Evolutionary conservation across 1,140 invertebrate species (phyloP), one percentile per base, ranked within the genome.

Genomic region (Nomia melanderi): DNA sequence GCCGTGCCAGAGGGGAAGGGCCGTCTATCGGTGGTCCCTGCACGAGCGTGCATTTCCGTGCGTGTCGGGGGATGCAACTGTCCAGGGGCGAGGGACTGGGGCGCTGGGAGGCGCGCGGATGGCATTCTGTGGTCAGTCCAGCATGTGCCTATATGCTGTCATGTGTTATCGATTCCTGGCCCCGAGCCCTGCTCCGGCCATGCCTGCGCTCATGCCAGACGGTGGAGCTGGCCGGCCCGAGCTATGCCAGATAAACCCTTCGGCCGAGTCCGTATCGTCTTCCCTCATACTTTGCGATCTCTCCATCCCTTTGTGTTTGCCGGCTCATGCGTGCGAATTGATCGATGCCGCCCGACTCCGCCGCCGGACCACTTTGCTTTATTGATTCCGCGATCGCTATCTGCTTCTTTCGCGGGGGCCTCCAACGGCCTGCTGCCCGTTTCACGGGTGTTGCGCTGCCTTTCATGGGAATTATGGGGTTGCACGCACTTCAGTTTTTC

Each of bases 51-150:
- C 71, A 76, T 78, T 82, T 79, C 65, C 79, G 62, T 82, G 82
- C 79, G 75, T 83, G 79, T 82, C 80, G 75, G 29, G 59, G 50
- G 71, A 71, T 82, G 70, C 79, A 78, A 69, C 62, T 50, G 66
- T 62, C 31, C n/a, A 44, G 20, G 60, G 31, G 59, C 39, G 62
- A 60, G 53, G 63, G 67, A 56, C 50, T 41, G 64, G 59, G 71
- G 31, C 33, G 83, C 77, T 57, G 76, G 83, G 79, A 81, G 84
- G 85, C 84, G 85, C 87, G 86, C 87, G 87, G 85, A 91, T 92
- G 84, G 87, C 88, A 92, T 91, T 91, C 91, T 89, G 89, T 83
- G 90, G 91, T 90, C 87, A 90, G 89, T 90, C 84, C 83, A 90
- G 89, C 89, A 90, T 91, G 88, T 86, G 88, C 83, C 87, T 90